A percentile compares a stretch with the other conserved stretches of the same genome.
Conservation (phyloP, 1,140 invertebrate species). For the Diachasma alloeum region DNA sequence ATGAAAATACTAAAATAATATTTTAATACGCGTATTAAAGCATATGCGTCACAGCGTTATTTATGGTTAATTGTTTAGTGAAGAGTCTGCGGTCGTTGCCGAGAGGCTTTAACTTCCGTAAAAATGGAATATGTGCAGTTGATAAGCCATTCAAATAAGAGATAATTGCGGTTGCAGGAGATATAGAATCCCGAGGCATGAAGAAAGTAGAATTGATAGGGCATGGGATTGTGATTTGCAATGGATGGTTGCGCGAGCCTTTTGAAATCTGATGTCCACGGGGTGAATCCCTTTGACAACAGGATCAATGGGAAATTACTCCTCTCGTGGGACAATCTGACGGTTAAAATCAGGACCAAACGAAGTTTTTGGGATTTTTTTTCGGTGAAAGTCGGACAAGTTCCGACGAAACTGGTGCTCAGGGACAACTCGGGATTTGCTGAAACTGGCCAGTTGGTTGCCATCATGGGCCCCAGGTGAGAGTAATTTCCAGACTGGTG, state of each 20-base stretch:
- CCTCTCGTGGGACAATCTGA: constrained; percentile 27
- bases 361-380: background rate
- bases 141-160: background rate
- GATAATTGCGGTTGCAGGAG: background rate
- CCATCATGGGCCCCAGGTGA: constrained; percentile 45
- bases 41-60: no score
- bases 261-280: background rate
- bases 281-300: constrained; percentile 2
- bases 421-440: constrained; percentile 33
- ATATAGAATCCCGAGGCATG: background rate
- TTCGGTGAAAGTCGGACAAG: background rate
- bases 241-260: background rate
- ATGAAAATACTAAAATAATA: no score
- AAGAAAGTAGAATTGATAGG: no score
- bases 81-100: background rate
- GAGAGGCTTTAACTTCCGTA: background rate
- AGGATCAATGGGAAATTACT: background rate
- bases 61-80: background rate
- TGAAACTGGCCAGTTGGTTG: constrained; percentile 36
- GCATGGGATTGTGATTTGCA: background rate
- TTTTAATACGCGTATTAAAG: no score
- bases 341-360: constrained; percentile 1
- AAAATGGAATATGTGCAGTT: background rate
- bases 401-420: background rate
- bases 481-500: background rate